phyloP scores from a whole-genome alignment of 2,888 invertebrate genomes.

The Cinara cedri region DNA sequence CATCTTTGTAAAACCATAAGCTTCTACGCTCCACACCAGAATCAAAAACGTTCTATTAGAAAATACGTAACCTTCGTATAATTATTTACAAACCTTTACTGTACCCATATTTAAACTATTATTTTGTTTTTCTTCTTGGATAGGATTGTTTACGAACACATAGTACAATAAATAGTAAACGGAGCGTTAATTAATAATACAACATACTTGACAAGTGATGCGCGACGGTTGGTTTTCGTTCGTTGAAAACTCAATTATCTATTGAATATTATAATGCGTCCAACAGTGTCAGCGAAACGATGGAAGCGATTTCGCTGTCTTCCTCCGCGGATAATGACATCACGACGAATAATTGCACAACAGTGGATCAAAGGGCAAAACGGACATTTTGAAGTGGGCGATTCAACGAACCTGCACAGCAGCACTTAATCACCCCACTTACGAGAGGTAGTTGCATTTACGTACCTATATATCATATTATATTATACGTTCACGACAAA shows the following conservation, averaged over 20 bases:
- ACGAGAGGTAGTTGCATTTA: not conserved
- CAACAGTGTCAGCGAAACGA: not conserved
- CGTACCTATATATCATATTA: not conserved
- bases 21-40: no score
- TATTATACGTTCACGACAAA: conserved; percentile 20
- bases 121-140: no score
- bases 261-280: not conserved
- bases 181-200: no score
- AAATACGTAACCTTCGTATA: no score
- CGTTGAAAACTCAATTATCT: not conserved
- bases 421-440: conserved; percentile 14
- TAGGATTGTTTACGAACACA: no score
- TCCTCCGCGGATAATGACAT: conserved; percentile 17
- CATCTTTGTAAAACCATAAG: no score
- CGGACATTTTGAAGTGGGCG: conserved; percentile 13
- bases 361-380: conserved; percentile 26
- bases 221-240: not conserved
- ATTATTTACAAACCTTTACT: no score
- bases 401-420: not conserved
- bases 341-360: conserved; percentile 20
- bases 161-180: no score
- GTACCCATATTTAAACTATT: no score
- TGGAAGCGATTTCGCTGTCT: conserved; percentile 4
- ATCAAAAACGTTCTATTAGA: no score
- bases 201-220: no score